Evolutionary conservation across 2,113 vertebrate species (phyloP).

Genomic region (Ophiodon elongatus): DNA sequence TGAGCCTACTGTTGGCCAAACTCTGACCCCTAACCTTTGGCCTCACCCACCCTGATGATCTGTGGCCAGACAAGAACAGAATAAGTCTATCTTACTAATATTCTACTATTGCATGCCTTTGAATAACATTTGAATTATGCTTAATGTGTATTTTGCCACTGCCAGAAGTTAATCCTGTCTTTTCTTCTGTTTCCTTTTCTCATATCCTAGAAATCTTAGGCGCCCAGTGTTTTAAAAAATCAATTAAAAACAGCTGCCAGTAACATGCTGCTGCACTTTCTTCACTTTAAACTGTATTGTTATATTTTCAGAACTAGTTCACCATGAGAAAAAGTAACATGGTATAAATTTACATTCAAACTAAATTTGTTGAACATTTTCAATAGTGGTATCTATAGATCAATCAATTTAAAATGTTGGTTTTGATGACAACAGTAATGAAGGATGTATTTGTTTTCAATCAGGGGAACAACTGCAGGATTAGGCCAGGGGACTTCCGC

Average conservation of each 20-base stretch:
- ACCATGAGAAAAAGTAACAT: constrained; percentile 2
- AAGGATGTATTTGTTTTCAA: constrained; percentile 68
- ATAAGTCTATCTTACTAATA: constrained; percentile 11
- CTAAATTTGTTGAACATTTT: constrained; percentile 2
- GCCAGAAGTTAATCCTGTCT: constrained; percentile 3
- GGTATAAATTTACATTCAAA: background rate
- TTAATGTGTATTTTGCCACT: constrained; percentile 4
- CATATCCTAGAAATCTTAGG: background rate
- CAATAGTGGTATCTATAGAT: constrained; percentile 6
- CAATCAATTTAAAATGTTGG: constrained; percentile 10
- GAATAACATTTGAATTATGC: constrained; percentile 1
- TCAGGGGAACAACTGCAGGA: constrained; percentile 74
- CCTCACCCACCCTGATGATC: constrained; percentile 24
- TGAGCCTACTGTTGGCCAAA: constrained; percentile 41
- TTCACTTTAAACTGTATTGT: background rate
- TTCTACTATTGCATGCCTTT: constrained; percentile 9
- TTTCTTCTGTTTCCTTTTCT: constrained; percentile 11
- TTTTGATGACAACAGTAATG: constrained; percentile 34
- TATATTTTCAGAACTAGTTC: constrained; percentile 1
- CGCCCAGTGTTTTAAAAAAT: background rate
- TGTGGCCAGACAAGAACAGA: constrained; percentile 19
- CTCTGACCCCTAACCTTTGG: constrained; percentile 46
- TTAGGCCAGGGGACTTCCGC: constrained; percentile 40
- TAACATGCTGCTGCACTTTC: background rate
- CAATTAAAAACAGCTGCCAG: constrained; percentile 21